Percentiles rank a stretch among this genome's conserved stretches.
phyloP scores from a whole-genome alignment of 2,888 invertebrate genomes.

The Anticlea derivata region DNA sequence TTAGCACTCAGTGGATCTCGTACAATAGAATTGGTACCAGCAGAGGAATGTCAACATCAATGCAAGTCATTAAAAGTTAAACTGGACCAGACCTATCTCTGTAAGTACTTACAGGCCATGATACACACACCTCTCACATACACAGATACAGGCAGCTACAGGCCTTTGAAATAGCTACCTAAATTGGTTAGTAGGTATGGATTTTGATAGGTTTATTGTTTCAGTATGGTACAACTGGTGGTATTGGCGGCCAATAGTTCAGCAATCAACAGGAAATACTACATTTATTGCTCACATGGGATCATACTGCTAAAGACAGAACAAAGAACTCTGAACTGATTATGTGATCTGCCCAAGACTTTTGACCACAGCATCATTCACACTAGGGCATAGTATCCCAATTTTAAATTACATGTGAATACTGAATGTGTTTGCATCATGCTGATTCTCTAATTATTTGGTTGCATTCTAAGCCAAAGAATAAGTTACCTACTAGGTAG shows the following conservation, averaged over 20 bases:
- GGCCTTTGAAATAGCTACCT: too few species aligned
- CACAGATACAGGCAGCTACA: too few species aligned
- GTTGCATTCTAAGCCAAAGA: neutral
- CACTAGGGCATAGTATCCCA: neutral
- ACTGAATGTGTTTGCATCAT: too few species aligned
- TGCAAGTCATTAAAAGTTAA: constrained; percentile 89
- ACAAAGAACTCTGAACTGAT: constrained; percentile 1
- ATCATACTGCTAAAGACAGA: constrained; percentile 85
- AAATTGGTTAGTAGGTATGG: too few species aligned
- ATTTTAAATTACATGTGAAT: too few species aligned
- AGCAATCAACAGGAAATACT: constrained; percentile 82
- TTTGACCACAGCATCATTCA: neutral
- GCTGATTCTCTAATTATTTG: too few species aligned
- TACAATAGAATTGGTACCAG: constrained; percentile 89
- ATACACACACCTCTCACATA: too few species aligned
- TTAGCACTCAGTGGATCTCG: constrained; percentile 89
- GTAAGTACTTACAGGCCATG: constrained; percentile 84
- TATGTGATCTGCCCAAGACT: too few species aligned
- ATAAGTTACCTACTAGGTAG: neutral
- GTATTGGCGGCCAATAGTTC: constrained; percentile 90
- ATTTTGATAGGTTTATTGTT: constrained; percentile 54
- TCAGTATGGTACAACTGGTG: constrained; percentile 94
- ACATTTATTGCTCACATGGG: constrained; percentile 87
- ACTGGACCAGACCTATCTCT: constrained; percentile 88
- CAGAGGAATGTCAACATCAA: constrained; percentile 88